A percentile compares a stretch with the other conserved stretches of the same genome.
phyloP scores from a whole-genome alignment of 2,113 vertebrate genomes.

The Ancistrus triradiatus region DNA sequence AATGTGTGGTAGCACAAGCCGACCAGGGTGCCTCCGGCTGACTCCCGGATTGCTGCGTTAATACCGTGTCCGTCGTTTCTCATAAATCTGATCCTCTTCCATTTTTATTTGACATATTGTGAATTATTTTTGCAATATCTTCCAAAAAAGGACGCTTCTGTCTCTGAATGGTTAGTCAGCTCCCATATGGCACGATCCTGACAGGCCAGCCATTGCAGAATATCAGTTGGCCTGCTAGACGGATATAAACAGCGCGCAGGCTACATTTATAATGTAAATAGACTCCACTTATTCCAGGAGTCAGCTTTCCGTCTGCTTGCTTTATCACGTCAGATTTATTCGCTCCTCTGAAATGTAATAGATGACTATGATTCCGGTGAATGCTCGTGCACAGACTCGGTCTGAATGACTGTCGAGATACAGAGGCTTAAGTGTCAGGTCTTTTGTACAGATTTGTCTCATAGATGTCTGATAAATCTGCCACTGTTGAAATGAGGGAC shows the following conservation, averaged over 20 bases:
- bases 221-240: slow-evolving; percentile 8
- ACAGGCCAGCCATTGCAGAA: slow-evolving; percentile 11
- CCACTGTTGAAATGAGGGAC: not conserved
- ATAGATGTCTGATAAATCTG: slow-evolving; percentile 14
- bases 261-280: slow-evolving; percentile 35
- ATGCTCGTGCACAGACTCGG: slow-evolving; percentile 1
- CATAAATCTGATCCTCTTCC: slow-evolving; percentile 25
- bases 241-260: not conserved
- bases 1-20: no score
- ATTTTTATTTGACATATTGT: slow-evolving; percentile 3
- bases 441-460: slow-evolving; percentile 3
- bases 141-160: not conserved
- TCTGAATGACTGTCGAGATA: slow-evolving; percentile 6
- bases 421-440: not conserved
- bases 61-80: not conserved
- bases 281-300: slow-evolving; percentile 5
- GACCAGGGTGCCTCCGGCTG: no score
- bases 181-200: slow-evolving; percentile 4
- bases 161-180: slow-evolving; percentile 5
- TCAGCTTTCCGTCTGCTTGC: slow-evolving; percentile 12
- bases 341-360: slow-evolving; percentile 16
- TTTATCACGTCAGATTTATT: slow-evolving; percentile 18
- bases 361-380: slow-evolving; percentile 5
- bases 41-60: not conserved
- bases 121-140: slow-evolving; percentile 26